Evolutionary conservation across 2,113 vertebrate genomes (phyloP).

Genomic region (Porphyrio hochstetteri): DNA sequence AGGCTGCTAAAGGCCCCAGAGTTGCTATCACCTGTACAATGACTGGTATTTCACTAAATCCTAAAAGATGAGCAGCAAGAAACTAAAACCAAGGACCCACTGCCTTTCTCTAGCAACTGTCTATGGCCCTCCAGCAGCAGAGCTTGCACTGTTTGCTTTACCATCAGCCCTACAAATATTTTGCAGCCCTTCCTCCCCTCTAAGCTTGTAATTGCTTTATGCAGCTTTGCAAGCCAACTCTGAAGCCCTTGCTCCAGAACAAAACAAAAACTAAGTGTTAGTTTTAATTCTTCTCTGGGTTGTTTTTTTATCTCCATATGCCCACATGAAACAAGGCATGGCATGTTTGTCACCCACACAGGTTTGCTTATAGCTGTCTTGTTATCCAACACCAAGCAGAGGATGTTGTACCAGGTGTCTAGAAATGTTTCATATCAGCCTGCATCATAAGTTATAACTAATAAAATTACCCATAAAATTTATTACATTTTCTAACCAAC

Average conservation of each 20-base stretch:
- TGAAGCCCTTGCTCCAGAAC: background rate
- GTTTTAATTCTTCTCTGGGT: background rate
- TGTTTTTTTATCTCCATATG: background rate
- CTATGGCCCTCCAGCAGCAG: background rate
- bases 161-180: background rate
- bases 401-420: background rate
- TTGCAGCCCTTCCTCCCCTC: background rate
- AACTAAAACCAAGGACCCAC: background rate
- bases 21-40: background rate
- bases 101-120: too few relatives aligned
- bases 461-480: background rate
- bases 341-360: background rate
- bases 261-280: rapidly evolving
- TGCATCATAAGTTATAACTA: background rate
- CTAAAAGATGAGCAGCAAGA: background rate
- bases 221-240: background rate
- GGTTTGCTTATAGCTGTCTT: background rate
- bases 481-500: background rate
- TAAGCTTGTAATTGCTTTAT: background rate
- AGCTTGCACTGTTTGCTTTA: background rate
- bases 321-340: background rate
- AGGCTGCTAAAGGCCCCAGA: too few relatives aligned
- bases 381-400: background rate
- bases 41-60: background rate
- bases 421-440: background rate